These are phyloP conservation scores for Hyppa rectilinea DNA, from an alignment of 2,888 invertebrate genomes.

Conservation along the genomic window DNA sequence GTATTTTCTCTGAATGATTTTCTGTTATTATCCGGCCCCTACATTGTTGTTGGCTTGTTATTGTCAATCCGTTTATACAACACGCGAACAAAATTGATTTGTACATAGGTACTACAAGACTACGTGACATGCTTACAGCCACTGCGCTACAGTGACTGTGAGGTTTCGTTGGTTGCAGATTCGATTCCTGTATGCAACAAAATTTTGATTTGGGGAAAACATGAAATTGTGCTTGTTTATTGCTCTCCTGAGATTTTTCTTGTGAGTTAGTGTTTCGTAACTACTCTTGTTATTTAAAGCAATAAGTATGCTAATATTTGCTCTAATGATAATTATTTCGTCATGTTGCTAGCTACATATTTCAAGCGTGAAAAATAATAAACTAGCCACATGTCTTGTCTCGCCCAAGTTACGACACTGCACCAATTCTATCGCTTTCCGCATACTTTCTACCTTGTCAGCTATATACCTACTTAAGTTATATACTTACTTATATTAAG, in stretches of 20 bases:
- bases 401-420: conserved; percentile 21
- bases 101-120: neutral
- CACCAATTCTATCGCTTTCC: conserved; percentile 26
- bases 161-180: neutral
- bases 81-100: neutral
- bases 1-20: conserved; percentile 8
- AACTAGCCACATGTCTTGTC: neutral
- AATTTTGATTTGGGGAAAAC: neutral
- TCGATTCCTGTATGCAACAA: neutral
- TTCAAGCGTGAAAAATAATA: neutral
- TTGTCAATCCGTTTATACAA: too few species aligned
- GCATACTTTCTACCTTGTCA: conserved; percentile 5
- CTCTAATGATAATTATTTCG: neutral
- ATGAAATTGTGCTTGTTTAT: neutral
- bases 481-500: neutral
- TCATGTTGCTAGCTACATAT: neutral
- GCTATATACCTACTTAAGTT: neutral
- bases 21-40: neutral
- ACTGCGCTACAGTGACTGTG: too few species aligned
- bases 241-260: neutral
- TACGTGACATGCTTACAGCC: too few species aligned
- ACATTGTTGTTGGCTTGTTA: neutral
- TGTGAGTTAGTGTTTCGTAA: neutral
- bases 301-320: too few species aligned
- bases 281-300: neutral